These are phyloP conservation scores for Cheilinus undulatus DNA, from an alignment of 2,113 vertebrate species.

Conservation along the genomic window DNA sequence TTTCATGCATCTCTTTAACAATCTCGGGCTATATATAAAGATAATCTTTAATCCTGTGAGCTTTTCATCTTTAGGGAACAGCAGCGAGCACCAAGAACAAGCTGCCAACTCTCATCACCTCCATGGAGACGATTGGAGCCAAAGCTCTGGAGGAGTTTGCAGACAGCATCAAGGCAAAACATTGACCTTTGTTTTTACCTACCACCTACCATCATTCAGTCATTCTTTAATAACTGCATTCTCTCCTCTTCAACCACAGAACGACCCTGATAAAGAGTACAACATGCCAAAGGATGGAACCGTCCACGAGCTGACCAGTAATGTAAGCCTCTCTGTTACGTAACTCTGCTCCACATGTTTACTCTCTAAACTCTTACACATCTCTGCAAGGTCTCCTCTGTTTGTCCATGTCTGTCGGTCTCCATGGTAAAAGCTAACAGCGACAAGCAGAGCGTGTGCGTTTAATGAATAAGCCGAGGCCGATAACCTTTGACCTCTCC, in stretches of 20 bases:
- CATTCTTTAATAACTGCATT: neutral
- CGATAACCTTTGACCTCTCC: conserved; percentile 4
- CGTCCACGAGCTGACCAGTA: conserved; percentile 97
- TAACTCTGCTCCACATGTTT: neutral
- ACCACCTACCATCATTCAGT: rapidly evolving
- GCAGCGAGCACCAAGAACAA: conserved; percentile 99
- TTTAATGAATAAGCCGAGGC: neutral
- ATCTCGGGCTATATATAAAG: too few species aligned
- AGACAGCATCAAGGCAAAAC: conserved; percentile 96
- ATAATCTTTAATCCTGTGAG: too few species aligned
- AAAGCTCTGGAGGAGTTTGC: conserved; percentile 98
- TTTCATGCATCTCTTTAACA: too few species aligned
- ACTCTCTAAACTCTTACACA: conserved; percentile 7
- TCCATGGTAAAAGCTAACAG: neutral
- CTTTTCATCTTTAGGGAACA: conserved; percentile 86
- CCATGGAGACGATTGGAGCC: conserved; percentile 96
- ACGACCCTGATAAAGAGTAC: conserved; percentile 97
- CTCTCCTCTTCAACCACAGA: conserved; percentile 77
- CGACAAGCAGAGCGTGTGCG: neutral
- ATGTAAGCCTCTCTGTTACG: conserved; percentile 80
- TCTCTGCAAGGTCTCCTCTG: neutral
- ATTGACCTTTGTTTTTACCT: too few species aligned
- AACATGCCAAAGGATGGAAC: conserved; percentile 99
- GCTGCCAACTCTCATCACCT: conserved; percentile 94
- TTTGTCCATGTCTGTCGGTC: conserved; percentile 11